Base-by-base conservation (phyloP, 1,140 invertebrate genomes). In the Nylanderia fulva region DNA sequence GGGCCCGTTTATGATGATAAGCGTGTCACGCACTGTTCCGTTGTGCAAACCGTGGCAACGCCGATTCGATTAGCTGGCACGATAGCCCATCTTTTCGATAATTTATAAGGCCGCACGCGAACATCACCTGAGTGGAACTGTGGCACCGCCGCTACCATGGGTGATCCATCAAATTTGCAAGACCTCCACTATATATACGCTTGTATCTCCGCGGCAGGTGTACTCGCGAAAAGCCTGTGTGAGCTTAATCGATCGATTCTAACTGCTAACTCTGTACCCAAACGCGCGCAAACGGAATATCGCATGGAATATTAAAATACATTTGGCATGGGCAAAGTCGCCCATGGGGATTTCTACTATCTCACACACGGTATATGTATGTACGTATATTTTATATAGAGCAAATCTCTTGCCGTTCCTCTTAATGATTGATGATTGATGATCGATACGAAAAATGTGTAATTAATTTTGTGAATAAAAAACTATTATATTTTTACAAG, bases 241-340 rank as follows among this genome's bases (percentile, higher is more conserved):
- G 86, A 72, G 72, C 45, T 85, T 87, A 79, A 87, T 88, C 86
- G 87, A 88, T 88, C 71, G 69, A 87, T 87, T 58, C 86, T 85
- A 69, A 87, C 86, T 76, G 68, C 56, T 80, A 87, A 85, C 68
- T 74, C 79, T 39, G 63, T 15, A 48, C 18, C 45, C 29, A 52
- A 54, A 54, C 80, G 24, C 29, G 33, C 54, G 63, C 83, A 80
- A 80, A 66, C 27, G 71, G 60, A 63, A 86, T 82, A 82, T 82
- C 77, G 54, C 77, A 82, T 72, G 77, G 77, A 82, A 82, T 82
- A 82, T 82, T 82, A 82, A 82, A 82, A 82, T 82, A 82, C 66
- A 82, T 60, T 72, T 13, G 77, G 66, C 64, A 36, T 11, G 18
- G 33, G 33, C 13, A 24, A 42, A 58, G 52, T 71, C 54, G 29